Percentiles rank a stretch among this genome's conserved stretches.
Evolutionary conservation across 2,113 vertebrate species (phyloP).

Genomic region (Coptodon rendalli): DNA sequence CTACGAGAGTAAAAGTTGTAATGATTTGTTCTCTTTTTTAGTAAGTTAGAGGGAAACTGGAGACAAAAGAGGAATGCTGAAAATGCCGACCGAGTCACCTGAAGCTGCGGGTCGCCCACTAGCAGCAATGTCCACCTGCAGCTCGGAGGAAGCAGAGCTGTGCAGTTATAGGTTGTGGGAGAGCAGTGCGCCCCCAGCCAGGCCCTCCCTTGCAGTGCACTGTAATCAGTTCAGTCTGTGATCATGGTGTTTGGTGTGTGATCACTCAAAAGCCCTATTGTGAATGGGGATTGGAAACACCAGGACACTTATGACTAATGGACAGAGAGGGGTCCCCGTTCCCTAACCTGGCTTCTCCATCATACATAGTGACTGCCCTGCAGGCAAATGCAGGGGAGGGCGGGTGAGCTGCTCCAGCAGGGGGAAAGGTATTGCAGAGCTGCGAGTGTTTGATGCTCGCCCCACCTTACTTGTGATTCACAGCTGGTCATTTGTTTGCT

Average conservation of each 20-base stretch:
- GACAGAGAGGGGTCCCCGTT: constrained; percentile 25
- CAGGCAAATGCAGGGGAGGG: neutral
- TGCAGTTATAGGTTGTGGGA: constrained; percentile 41
- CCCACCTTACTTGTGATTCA: constrained; percentile 2
- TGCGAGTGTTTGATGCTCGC: constrained; percentile 34
- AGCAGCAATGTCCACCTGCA: neutral
- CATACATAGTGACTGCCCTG: constrained; percentile 10
- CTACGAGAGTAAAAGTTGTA: neutral
- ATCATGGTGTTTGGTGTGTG: constrained; percentile 38
- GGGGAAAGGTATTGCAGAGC: neutral
- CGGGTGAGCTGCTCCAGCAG: neutral
- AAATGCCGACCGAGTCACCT: neutral
- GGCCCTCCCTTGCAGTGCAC: neutral
- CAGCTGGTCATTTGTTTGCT: constrained; percentile 58
- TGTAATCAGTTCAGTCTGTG: constrained; percentile 50
- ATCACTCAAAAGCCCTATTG: constrained; percentile 51
- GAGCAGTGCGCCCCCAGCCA: constrained; percentile 8
- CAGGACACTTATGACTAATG: constrained; percentile 54
- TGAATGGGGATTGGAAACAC: constrained; percentile 60
- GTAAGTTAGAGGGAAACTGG: neutral
- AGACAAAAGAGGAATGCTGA: neutral
- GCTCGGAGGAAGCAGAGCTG: neutral
- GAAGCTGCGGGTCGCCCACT: constrained; percentile 6
- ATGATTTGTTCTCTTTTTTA: neutral
- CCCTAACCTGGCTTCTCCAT: constrained; percentile 33